phyloP scores from a whole-genome alignment of 53 echinoderm and acorn worm species.

The Echinometra lucunter region DNA sequence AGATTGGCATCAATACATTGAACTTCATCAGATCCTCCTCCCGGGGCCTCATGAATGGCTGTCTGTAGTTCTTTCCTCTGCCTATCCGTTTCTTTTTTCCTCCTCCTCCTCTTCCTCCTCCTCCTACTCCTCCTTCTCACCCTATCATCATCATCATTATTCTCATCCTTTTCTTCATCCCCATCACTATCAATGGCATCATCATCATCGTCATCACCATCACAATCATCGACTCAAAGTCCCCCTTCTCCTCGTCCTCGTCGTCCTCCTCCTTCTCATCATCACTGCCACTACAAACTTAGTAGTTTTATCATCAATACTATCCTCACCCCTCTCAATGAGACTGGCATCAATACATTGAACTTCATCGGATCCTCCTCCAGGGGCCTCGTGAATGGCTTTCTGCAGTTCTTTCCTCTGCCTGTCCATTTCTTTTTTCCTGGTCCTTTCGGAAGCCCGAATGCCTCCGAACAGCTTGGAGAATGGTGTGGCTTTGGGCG shows the following conservation, averaged over 20 bases:
- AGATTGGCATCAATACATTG: conserved; percentile 74
- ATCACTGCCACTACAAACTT: too few species aligned
- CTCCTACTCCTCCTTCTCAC: too few species aligned
- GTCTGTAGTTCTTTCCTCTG: conserved; percentile 74
- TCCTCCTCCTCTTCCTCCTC: too few species aligned
- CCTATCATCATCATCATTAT: too few species aligned
- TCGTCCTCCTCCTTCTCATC: too few species aligned
- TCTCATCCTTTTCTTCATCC: too few species aligned
- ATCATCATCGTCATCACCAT: too few species aligned
- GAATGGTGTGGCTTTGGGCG: neutral
- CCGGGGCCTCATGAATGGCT: conserved; percentile 78
- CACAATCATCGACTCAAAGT: too few species aligned
- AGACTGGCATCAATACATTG: conserved; percentile 74
- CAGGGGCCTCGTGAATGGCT: conserved; percentile 78
- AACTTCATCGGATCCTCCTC: conserved; percentile 74
- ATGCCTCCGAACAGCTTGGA: conserved; percentile 36
- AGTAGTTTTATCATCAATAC: neutral
- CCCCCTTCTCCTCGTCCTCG: too few species aligned
- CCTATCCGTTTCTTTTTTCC: conserved; percentile 72
- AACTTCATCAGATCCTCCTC: conserved; percentile 74
- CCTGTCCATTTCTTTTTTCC: conserved; percentile 72
- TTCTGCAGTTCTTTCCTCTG: conserved; percentile 75
- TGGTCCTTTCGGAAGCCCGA: conserved; percentile 3
- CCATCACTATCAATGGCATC: too few species aligned
- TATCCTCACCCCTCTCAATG: conserved; percentile 70